phyloP scores from a whole-genome alignment of 2,113 vertebrate species.

The Ancistrus triradiatus region DNA sequence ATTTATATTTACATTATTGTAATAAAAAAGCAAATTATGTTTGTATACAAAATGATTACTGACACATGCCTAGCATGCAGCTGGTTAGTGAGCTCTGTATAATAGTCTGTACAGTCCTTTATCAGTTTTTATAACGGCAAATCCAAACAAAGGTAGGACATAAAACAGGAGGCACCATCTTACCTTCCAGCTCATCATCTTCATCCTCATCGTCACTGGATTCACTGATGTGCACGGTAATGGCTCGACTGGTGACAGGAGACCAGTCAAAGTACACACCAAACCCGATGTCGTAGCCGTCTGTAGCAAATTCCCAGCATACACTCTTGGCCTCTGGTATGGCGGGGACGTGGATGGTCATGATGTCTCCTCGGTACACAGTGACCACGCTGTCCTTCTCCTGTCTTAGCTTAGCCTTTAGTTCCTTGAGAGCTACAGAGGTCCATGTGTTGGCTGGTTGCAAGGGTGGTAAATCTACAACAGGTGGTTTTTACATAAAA shows the following conservation, averaged over 20 bases:
- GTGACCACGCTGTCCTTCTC: constrained; percentile 88
- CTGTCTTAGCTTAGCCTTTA: constrained; percentile 83
- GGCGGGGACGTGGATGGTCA: constrained; percentile 91
- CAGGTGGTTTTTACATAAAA: constrained; percentile 11
- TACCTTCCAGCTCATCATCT: constrained; percentile 89
- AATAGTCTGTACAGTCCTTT: no score
- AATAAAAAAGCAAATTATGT: no score
- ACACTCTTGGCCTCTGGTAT: constrained; percentile 87
- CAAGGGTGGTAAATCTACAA: constrained; percentile 78
- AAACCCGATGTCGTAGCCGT: constrained; percentile 95
- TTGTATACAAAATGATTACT: no score
- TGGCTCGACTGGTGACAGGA: constrained; percentile 82
- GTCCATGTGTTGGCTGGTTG: constrained; percentile 87
- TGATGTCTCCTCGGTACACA: constrained; percentile 90
- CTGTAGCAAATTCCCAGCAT: constrained; percentile 97
- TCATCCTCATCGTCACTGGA: constrained; percentile 98
- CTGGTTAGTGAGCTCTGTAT: no score
- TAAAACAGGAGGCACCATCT: background rate
- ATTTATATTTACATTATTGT: no score
- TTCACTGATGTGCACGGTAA: constrained; percentile 96
- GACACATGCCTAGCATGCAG: no score
- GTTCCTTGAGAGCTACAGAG: constrained; percentile 81
- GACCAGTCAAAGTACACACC: constrained; percentile 98
- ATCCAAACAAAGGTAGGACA: background rate
- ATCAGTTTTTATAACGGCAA: background rate